Percentiles rank a stretch among this genome's conserved stretches.
Evolutionary conservation across 2,888 invertebrate species (phyloP).

Genomic region (Tholera decimalis): DNA sequence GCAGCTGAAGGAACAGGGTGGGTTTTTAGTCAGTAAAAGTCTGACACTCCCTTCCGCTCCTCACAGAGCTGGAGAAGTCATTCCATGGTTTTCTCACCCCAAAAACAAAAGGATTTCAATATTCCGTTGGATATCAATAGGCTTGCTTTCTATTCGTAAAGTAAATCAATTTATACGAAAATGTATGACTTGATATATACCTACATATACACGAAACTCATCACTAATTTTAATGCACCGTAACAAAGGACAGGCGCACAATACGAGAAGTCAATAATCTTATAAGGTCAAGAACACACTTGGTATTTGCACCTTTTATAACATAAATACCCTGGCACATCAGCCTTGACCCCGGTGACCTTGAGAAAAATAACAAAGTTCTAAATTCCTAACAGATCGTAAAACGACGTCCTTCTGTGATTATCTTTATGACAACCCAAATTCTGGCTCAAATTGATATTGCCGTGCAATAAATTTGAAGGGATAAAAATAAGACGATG

Average conservation of each 20-base stretch:
- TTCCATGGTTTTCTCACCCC: too few species aligned
- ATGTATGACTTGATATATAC: too few species aligned
- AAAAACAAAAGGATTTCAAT: too few species aligned
- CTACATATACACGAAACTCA: background rate
- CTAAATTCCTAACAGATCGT: conserved; percentile 60
- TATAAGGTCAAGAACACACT: conserved; percentile 45
- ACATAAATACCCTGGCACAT: conserved; percentile 11
- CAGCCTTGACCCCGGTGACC: conserved; percentile 46
- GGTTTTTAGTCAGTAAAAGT: too few species aligned
- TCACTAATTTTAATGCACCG: conserved; percentile 1
- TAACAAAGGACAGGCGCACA: conserved; percentile 10
- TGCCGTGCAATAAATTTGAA: conserved; percentile 47
- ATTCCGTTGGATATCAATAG: too few species aligned
- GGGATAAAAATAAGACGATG: conserved; percentile 19
- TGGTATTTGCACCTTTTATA: conserved; percentile 37
- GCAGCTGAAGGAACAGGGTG: too few species aligned
- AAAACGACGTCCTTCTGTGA: conserved; percentile 43
- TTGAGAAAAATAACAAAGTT: conserved; percentile 45
- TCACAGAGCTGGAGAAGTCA: too few species aligned
- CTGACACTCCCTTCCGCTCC: too few species aligned
- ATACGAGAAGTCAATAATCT: conserved; percentile 40
- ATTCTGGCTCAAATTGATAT: conserved; percentile 31
- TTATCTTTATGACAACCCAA: conserved; percentile 58
- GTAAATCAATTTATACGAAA: too few species aligned
- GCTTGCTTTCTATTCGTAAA: too few species aligned